These are phyloP conservation scores for Erpetoichthys calabaricus DNA, from an alignment of 2,797 vertebrate species.

Conservation along the genomic window DNA sequence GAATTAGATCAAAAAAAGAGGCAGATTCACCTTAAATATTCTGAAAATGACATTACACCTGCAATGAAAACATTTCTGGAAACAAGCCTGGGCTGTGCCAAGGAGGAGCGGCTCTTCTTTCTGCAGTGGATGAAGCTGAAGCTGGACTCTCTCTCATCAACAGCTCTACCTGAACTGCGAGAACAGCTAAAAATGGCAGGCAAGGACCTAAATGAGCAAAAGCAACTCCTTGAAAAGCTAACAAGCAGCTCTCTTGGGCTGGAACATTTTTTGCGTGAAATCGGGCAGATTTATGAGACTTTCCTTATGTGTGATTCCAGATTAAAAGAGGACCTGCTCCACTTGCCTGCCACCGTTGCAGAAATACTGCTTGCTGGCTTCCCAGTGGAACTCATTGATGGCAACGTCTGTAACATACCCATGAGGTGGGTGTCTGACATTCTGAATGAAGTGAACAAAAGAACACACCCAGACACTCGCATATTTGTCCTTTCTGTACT, in stretches of 20 bases:
- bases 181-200: conserved; percentile 11
- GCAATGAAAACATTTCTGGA: conserved; percentile 27
- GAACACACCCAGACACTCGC: conserved; percentile 18
- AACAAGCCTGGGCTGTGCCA: conserved; percentile 17
- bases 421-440: conserved; percentile 34
- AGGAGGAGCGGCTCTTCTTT: conserved; percentile 10
- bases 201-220: background rate
- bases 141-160: conserved; percentile 19
- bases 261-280: conserved; percentile 36
- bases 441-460: conserved; percentile 24
- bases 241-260: conserved; percentile 28
- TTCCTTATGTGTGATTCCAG: conserved; percentile 15
- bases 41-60: conserved; percentile 10
- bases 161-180: conserved; percentile 10
- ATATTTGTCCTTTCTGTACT: conserved; percentile 28
- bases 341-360: conserved; percentile 26
- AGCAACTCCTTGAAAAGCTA: background rate
- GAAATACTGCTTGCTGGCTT: conserved; percentile 32
- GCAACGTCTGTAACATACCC: conserved; percentile 25
- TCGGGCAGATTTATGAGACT: conserved; percentile 33
- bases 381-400: conserved; percentile 22
- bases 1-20: conserved; percentile 17
- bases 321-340: conserved; percentile 3
- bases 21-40: conserved; percentile 22
- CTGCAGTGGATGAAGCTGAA: conserved; percentile 10